Evolutionary conservation across 1,140 invertebrate species (phyloP), one percentile per base, ranked within the genome.

Genomic region (Brachionus manjavacas): DNA sequence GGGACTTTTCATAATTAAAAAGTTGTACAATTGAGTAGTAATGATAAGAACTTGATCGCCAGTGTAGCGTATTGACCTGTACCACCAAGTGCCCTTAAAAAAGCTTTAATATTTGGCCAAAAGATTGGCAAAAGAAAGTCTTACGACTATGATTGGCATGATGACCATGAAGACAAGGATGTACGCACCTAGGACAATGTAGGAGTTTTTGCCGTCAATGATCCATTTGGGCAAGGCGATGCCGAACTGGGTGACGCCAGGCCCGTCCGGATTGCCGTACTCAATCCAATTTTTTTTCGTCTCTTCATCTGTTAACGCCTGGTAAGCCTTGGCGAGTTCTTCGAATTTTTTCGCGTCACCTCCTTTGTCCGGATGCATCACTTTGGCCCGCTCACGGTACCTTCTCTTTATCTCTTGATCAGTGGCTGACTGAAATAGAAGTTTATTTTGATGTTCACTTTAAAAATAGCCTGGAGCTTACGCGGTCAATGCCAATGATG

Each of bases 141-240:
- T 88, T 86, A 91, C 91, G 85, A 99, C 94, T 85, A 93, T 93
- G 79, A 94, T 94, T 12, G 97, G 97, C 86, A 99, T 89, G 80
- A 96, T 95, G 76, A 99, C 93, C 96, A 99, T 99, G 88, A 99
- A 99, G 1, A 99, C 93, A 55, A 99, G 90, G 20, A 93, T 96
- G 91, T 99, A 99, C 0, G 97, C 91, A 14, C 95, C 96, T 49
- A 99, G 91, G 8, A 98, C 96, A 95, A 95, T 98, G 43, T 99
- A 92, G 86, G 96, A 98, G 89, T 99, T 99, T 90, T 99, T 95
- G 89, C 98, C 97, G 88, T 99, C 96, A n/a, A 99, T 96, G 89
- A 99, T 98, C 97, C 97, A 99, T 79, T 97, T 98, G 20, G 98
- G 98, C 60, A 99, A 90, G 55, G 97, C 98, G 89, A 99, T 99